Percentiles rank a stretch among this genome's conserved stretches.
phyloP scores from a whole-genome alignment of 2,113 vertebrate genomes.

The Jaculus jaculus region DNA sequence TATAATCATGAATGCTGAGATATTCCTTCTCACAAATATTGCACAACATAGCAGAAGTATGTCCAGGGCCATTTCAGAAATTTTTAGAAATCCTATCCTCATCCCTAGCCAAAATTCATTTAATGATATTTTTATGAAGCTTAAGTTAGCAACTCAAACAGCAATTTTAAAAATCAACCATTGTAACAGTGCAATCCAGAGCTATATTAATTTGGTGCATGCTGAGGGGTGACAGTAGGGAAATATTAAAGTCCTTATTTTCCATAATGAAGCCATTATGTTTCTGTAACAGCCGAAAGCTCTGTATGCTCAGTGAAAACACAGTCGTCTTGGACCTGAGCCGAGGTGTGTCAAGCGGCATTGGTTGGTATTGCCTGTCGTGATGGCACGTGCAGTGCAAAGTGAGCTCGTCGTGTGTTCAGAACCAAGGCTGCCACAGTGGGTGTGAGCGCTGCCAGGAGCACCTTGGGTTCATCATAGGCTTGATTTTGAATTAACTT shows the following conservation, averaged over 20 bases:
- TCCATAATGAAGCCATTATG: neutral
- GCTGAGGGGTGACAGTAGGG: neutral
- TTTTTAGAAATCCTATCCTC: neutral
- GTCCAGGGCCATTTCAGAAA: neutral
- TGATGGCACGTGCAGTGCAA: neutral
- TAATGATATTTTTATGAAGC: neutral
- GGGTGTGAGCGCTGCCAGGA: neutral
- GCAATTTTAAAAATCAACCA: neutral
- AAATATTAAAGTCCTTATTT: neutral
- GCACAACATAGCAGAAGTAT: neutral
- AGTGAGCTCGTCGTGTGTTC: neutral
- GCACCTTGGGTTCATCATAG: too few relatives aligned
- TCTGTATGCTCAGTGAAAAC: neutral
- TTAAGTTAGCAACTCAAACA: neutral
- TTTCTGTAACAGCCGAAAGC: neutral
- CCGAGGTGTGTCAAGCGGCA: neutral
- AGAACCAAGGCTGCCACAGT: neutral
- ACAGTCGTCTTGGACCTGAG: neutral
- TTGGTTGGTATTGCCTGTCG: accelerated
- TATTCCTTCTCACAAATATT: neutral
- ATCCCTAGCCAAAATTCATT: neutral
- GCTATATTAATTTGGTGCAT: neutral
- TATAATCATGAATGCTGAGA: neutral
- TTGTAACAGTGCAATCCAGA: neutral
- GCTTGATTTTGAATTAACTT: neutral